Percentiles rank a stretch among this genome's conserved stretches.
These are phyloP conservation scores for Bombus huntii DNA, from an alignment of 1,140 invertebrate species.

Conservation along the genomic window DNA sequence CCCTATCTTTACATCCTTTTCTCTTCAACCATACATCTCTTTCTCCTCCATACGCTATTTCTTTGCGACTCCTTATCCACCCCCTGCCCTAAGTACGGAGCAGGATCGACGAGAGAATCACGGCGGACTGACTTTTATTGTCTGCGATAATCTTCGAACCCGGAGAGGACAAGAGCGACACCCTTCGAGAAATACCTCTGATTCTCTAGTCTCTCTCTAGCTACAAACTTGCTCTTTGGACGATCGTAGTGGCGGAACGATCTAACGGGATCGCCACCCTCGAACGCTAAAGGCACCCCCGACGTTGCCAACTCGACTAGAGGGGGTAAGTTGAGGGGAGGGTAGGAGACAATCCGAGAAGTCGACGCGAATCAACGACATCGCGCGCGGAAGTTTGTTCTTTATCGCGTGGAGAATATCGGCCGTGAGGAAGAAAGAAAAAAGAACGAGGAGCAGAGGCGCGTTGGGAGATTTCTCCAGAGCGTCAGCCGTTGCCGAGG, in stretches of 20 bases:
- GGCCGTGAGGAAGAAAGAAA: not conserved
- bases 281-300: conserved; percentile 52
- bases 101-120: conserved; percentile 61
- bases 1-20: too few relatives aligned
- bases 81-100: not conserved
- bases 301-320: not conserved
- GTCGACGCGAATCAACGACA: conserved; percentile 61
- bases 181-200: conserved; percentile 46
- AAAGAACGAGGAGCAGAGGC: not conserved
- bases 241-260: conserved; percentile 42
- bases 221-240: conserved; percentile 31
- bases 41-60: not conserved
- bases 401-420: conserved; percentile 65
- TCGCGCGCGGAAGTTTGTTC: conserved; percentile 63
- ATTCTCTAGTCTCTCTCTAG: conserved; percentile 21
- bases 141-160: conserved; percentile 65
- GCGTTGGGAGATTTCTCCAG: not conserved
- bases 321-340: not conserved
- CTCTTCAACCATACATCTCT: not conserved
- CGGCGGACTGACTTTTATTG: conserved; percentile 69
- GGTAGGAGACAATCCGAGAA: conserved; percentile 26
- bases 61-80: conserved; percentile 14
- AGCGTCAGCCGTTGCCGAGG: conserved; percentile 1
- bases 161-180: conserved; percentile 36
- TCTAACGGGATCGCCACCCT: conserved; percentile 35